These are phyloP conservation scores for Trichonephila clavata DNA, from an alignment of 1,140 invertebrate species.

Conservation along the genomic window DNA sequence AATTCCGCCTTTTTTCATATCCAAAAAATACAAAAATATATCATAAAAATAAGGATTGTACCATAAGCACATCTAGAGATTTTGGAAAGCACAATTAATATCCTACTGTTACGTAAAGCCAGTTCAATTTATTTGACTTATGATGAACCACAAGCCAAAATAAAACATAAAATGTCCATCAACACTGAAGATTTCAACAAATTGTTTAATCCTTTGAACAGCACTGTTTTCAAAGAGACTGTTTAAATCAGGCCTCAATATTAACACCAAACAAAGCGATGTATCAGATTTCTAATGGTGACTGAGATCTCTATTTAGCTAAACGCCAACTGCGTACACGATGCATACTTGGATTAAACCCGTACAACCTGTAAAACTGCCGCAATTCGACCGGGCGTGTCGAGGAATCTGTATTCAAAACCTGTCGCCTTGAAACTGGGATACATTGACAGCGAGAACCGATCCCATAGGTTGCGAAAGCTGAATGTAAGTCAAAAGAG, in stretches of 20 bases:
- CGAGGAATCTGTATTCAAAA: background rate
- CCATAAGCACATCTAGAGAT: too few relatives aligned
- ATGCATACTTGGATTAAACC: background rate
- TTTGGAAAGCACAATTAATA: too few relatives aligned
- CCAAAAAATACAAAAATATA: too few relatives aligned
- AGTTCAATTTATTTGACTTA: too few relatives aligned
- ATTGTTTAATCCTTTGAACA: background rate
- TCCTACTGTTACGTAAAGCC: too few relatives aligned
- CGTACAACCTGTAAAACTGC: background rate
- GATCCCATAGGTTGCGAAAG: slow-evolving; percentile 16
- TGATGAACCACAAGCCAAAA: too few relatives aligned
- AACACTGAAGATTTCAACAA: too few relatives aligned
- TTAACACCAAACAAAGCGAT: background rate
- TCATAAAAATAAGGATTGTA: too few relatives aligned
- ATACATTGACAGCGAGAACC: slow-evolving; percentile 33
- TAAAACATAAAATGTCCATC: too few relatives aligned
- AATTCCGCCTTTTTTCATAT: too few relatives aligned
- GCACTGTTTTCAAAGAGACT: background rate
- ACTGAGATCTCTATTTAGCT: slow-evolving; percentile 11
- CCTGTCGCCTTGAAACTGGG: slow-evolving; percentile 21
- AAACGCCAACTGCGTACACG: background rate
- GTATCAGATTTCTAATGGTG: slow-evolving; percentile 9
- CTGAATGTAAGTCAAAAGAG: slow-evolving; percentile 12
- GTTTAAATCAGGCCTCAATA: background rate
- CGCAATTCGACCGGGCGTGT: background rate